These are phyloP conservation scores for Danio tinwini DNA, from an alignment of 2,797 vertebrate species.

Conservation along the genomic window DNA sequence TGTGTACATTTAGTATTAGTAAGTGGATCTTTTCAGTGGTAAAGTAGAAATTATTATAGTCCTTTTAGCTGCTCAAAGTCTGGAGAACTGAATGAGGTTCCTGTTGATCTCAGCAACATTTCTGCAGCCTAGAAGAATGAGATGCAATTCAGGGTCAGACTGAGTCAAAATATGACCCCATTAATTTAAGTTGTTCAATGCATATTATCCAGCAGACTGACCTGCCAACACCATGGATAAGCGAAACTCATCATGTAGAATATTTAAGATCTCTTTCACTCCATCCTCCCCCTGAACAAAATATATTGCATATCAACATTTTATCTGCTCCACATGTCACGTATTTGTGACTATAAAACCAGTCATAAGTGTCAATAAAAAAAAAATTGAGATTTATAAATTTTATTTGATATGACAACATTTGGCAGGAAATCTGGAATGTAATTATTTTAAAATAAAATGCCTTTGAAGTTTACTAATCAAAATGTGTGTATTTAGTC, in stretches of 20 bases:
- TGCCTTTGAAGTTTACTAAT: no score
- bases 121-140: slow-evolving; percentile 82
- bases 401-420: no score
- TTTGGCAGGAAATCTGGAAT: no score
- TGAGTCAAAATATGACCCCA: neutral
- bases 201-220: slow-evolving; percentile 65
- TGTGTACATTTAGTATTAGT: slow-evolving; percentile 18
- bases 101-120: slow-evolving; percentile 87
- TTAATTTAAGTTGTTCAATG: neutral
- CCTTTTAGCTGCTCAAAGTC: slow-evolving; percentile 73
- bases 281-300: slow-evolving; percentile 87
- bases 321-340: neutral
- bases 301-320: slow-evolving; percentile 4
- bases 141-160: neutral
- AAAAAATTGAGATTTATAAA: no score
- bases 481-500: no score
- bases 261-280: slow-evolving; percentile 85
- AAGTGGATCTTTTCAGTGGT: slow-evolving; percentile 3
- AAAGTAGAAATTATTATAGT: slow-evolving; percentile 3
- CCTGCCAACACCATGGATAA: slow-evolving; percentile 90
- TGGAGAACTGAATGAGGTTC: slow-evolving; percentile 88
- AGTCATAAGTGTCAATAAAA: no score
- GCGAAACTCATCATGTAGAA: slow-evolving; percentile 90
- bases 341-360: no score
- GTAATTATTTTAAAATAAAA: no score